Evolutionary conservation across 2,113 vertebrate species (phyloP).

Genomic region (Plecotus auritus): DNA sequence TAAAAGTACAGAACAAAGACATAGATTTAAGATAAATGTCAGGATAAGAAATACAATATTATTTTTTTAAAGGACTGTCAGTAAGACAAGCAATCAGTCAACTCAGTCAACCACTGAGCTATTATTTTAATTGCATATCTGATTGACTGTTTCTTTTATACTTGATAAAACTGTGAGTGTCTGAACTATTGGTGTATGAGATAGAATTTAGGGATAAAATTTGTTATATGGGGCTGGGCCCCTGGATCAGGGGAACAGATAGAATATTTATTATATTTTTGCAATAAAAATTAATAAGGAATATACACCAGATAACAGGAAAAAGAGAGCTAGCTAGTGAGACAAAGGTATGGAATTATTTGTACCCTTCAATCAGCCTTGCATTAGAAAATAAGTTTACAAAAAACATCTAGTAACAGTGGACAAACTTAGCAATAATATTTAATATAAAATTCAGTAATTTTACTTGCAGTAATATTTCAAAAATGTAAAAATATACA

Average conservation of each 20-base stretch:
- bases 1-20: neutral
- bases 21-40: neutral
- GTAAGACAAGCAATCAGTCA: neutral
- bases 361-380: neutral
- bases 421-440: neutral
- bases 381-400: neutral
- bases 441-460: neutral
- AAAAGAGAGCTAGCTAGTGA: neutral
- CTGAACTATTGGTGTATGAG: neutral
- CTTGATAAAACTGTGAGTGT: neutral
- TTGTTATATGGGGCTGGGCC: neutral
- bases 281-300: neutral
- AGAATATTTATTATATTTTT: neutral
- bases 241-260: neutral
- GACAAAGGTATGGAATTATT: neutral
- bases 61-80: neutral
- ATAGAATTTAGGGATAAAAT: neutral
- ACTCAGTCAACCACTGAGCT: neutral
- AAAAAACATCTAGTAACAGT: neutral
- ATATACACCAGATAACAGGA: neutral
- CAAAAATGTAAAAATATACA: neutral
- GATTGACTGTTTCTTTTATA: neutral
- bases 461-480: neutral
- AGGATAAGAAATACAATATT: neutral
- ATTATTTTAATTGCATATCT: neutral